Percentiles rank a stretch among this genome's conserved stretches.
Conservation (phyloP, 2,888 invertebrate species). For the Euplagia quadripunctaria region DNA sequence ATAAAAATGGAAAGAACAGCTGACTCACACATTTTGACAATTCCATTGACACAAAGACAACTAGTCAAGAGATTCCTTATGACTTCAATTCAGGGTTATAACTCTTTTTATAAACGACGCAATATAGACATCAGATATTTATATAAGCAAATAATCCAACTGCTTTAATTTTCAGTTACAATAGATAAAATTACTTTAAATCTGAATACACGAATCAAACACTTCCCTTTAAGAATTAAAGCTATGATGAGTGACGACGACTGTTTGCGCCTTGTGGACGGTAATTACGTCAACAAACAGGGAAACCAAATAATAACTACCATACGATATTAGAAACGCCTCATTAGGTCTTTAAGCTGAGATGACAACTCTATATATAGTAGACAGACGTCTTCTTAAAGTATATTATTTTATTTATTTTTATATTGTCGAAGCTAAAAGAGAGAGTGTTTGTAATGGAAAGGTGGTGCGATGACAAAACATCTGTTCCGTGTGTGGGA, state of each 20-base stretch:
- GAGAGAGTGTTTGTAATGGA: conserved; percentile 67
- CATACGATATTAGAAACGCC: conserved; percentile 82
- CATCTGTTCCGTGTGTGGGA: conserved; percentile 77
- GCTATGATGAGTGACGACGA: conserved; percentile 38
- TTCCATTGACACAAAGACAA: neutral
- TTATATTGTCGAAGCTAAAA: conserved; percentile 66
- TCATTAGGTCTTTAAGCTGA: conserved; percentile 84
- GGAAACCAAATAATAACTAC: conserved; percentile 75
- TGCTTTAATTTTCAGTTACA: neutral
- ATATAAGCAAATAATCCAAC: neutral
- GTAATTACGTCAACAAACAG: conserved; percentile 81
- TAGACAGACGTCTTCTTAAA: conserved; percentile 64
- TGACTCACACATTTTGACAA: neutral
- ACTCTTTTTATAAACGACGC: neutral
- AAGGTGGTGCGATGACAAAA: conserved; percentile 75
- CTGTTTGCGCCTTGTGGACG: conserved; percentile 56
- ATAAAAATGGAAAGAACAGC: neutral
- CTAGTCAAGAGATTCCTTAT: neutral
- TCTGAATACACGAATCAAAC: conserved; percentile 3
- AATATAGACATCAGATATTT: neutral
- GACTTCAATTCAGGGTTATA: neutral
- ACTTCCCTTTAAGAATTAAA: conserved; percentile 29
- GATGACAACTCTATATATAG: conserved; percentile 85
- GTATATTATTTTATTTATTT: conserved; percentile 73
- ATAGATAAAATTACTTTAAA: neutral